Percentiles rank a stretch among this genome's conserved stretches.
Evolutionary conservation across 1,140 invertebrate genomes (phyloP).

Genomic region (Lepidurus apus): DNA sequence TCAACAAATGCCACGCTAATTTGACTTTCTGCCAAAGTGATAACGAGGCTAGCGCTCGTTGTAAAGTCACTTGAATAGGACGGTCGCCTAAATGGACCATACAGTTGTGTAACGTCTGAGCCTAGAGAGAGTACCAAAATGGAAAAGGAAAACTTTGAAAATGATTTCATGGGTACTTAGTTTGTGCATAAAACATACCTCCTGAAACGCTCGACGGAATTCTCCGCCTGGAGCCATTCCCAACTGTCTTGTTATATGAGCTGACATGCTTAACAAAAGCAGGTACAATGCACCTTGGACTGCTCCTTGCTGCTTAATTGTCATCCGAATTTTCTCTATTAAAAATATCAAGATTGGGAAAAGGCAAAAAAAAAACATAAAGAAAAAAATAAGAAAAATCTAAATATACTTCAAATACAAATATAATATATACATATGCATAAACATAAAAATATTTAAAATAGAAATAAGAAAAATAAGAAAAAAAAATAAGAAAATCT

Average conservation of each 20-base stretch:
- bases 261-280: conserved; percentile 82
- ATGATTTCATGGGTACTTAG: not conserved
- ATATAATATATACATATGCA: not conserved
- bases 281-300: conserved; percentile 89
- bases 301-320: conserved; percentile 49
- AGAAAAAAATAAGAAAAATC: conserved; percentile 12
- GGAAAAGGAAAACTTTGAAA: conserved; percentile 25
- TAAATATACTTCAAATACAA: conserved; percentile 32
- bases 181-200: conserved; percentile 44
- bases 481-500: too few relatives aligned
- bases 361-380: not conserved
- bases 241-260: conserved; percentile 84
- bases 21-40: conserved; percentile 83
- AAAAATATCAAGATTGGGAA: conserved; percentile 39
- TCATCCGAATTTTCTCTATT: conserved; percentile 32
- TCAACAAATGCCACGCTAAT: conserved; percentile 74
- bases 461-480: too few relatives aligned
- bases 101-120: conserved; percentile 73
- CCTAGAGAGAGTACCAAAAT: conserved; percentile 50
- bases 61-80: conserved; percentile 82
- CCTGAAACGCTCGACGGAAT: conserved; percentile 82
- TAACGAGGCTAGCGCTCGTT: conserved; percentile 72
- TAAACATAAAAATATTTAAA: not conserved
- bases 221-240: conserved; percentile 98
- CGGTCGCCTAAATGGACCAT: conserved; percentile 82